Evolutionary conservation across 92 coral and sea anemone genomes (phyloP).

Genomic region (Blastomussa wellsi): DNA sequence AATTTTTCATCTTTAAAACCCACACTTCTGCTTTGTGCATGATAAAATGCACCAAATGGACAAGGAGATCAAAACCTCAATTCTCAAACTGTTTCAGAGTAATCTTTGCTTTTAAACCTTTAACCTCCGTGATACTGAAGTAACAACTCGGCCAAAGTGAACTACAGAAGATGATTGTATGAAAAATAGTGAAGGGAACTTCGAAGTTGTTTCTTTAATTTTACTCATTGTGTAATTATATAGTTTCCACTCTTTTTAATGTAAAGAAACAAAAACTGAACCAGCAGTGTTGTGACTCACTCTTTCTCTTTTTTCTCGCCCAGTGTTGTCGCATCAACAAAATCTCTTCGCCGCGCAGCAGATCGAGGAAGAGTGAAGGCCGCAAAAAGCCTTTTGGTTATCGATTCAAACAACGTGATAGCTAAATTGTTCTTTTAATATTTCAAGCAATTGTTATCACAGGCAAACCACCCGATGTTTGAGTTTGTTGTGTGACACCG

Average conservation of each 20-base stretch:
- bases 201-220: neutral
- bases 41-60: neutral
- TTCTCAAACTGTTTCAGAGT: neutral
- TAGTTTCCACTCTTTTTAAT: neutral
- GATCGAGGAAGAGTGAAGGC: no score
- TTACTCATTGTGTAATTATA: neutral
- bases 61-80: neutral
- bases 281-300: neutral
- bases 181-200: neutral
- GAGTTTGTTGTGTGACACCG: no score
- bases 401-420: neutral
- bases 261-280: neutral
- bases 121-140: neutral
- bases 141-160: neutral
- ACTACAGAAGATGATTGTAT: neutral
- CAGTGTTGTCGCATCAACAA: no score
- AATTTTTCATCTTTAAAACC: neutral
- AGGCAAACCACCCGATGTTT: no score
- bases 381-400: no score
- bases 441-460: no score
- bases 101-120: neutral
- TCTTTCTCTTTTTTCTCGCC: neutral
- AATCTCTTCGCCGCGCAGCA: neutral
- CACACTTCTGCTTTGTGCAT: neutral
- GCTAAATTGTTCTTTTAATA: no score